Evolutionary conservation across 2,888 invertebrate species (phyloP).

Genomic region (Protodeltote pygarga): DNA sequence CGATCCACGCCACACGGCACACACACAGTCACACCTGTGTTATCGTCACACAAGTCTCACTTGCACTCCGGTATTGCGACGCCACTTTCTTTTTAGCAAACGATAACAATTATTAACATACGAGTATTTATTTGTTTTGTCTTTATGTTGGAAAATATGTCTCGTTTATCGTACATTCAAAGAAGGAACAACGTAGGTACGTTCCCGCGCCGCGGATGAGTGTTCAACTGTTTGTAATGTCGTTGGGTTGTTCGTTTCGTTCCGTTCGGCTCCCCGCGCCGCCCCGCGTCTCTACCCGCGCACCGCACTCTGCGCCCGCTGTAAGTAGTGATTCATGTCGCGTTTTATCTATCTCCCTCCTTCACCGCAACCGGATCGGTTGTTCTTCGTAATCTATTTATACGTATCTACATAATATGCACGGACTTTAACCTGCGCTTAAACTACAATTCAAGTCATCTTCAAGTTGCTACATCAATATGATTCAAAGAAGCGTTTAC

Average conservation of each 20-base stretch:
- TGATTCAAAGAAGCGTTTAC: background rate
- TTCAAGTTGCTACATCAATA: background rate
- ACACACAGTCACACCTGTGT: constrained; percentile 76
- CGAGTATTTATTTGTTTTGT: constrained; percentile 62
- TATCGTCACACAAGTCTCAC: constrained; percentile 73
- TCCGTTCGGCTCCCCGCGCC: constrained; percentile 69
- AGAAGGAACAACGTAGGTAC: constrained; percentile 71
- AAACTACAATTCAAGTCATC: constrained; percentile 58
- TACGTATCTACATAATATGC: constrained; percentile 79
- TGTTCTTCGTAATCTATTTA: constrained; percentile 86
- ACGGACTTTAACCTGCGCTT: constrained; percentile 76
- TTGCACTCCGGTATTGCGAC: constrained; percentile 50
- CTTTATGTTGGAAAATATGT: constrained; percentile 58
- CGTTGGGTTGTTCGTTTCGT: constrained; percentile 78
- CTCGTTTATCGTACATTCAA: constrained; percentile 57
- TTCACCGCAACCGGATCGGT: constrained; percentile 86
- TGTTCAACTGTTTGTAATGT: constrained; percentile 84
- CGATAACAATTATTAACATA: constrained; percentile 57
- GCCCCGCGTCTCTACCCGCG: constrained; percentile 63
- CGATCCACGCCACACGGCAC: constrained; percentile 82
- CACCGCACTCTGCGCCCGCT: constrained; percentile 76
- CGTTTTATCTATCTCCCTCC: constrained; percentile 87
- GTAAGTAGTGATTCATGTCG: constrained; percentile 86
- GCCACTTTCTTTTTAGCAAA: constrained; percentile 63
- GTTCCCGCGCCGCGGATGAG: constrained; percentile 78